A percentile compares a stretch with the other conserved stretches of the same genome.
Conservation (phyloP, 30 jellyfish, hydroid and myxozoan genomes). For the Turritopsis dohrnii region DNA sequence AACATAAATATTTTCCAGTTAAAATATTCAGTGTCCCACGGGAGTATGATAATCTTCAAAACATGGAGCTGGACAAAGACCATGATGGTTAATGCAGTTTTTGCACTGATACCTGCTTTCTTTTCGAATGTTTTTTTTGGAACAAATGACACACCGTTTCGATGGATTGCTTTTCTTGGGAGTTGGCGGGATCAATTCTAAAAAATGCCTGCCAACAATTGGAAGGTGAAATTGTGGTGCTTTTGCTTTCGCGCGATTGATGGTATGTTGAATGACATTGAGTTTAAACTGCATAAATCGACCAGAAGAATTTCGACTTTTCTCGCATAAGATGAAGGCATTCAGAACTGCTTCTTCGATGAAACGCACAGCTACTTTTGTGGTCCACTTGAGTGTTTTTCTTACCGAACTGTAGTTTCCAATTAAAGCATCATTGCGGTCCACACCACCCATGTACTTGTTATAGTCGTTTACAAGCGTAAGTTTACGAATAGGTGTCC, state of each 20-base stretch:
- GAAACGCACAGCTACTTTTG: constrained; percentile 4
- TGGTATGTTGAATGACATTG: not conserved
- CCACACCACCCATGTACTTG: no score
- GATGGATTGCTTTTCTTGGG: not conserved
- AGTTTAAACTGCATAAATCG: constrained; percentile 13
- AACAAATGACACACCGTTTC: constrained; percentile 4
- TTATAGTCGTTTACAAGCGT: no score
- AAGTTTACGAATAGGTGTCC: no score
- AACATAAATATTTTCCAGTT: no score
- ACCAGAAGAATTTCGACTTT: not conserved
- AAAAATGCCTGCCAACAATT: not conserved
- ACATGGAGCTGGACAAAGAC: constrained; percentile 20
- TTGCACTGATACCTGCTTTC: constrained; percentile 15
- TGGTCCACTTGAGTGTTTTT: no score
- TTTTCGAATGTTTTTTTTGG: not conserved
- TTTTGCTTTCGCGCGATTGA: constrained; percentile 12
- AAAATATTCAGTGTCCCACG: no score
- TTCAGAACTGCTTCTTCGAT: constrained; percentile 20
- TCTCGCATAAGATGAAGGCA: constrained; percentile 17
- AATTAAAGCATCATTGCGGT: no score
- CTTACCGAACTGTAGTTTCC: no score
- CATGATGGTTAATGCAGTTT: constrained; percentile 4
- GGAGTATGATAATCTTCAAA: not conserved
- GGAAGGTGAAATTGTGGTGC: constrained; percentile 13
- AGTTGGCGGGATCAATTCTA: constrained; percentile 2